These are phyloP conservation scores for Heteropelma amictum DNA, from an alignment of 2,888 invertebrate species.

Conservation along the genomic window DNA sequence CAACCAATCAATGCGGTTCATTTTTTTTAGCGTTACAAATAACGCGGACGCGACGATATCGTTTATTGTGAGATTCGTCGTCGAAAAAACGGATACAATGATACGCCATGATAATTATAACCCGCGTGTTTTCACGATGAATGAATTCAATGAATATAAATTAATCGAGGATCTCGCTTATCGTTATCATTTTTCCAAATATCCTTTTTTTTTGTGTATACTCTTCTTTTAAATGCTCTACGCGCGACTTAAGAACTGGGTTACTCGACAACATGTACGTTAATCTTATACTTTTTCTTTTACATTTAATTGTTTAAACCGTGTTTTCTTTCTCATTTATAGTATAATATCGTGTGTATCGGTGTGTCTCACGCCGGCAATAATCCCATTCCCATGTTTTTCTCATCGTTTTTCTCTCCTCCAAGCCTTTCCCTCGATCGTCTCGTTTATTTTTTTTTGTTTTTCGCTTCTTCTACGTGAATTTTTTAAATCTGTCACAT, in stretches of 20 bases:
- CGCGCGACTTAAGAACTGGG: conserved; percentile 74
- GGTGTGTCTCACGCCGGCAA: conserved; percentile 50
- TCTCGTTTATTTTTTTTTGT: conserved; percentile 7
- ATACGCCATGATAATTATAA: conserved; percentile 67
- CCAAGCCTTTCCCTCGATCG: neutral
- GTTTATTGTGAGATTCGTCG: conserved; percentile 49
- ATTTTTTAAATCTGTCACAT: conserved; percentile 58
- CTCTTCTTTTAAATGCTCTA: conserved; percentile 68
- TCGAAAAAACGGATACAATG: conserved; percentile 74
- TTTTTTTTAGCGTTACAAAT: conserved; percentile 74
- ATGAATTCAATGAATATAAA: conserved; percentile 51
- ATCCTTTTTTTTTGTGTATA: conserved; percentile 34
- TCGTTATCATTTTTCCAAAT: conserved; percentile 14
- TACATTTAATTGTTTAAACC: conserved; percentile 70
- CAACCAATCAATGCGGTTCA: conserved; percentile 75
- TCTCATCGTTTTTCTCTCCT: conserved; percentile 43
- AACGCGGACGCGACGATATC: conserved; percentile 72
- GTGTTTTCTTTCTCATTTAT: conserved; percentile 38
- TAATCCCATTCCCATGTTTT: conserved; percentile 45
- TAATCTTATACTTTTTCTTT: conserved; percentile 66
- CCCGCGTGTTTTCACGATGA: conserved; percentile 43
- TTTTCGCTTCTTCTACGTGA: conserved; percentile 5
- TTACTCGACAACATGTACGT: conserved; percentile 76
- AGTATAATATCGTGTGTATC: conserved; percentile 57
- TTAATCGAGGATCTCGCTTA: conserved; percentile 53